A percentile compares a stretch with the other conserved stretches of the same genome.
Conservation (phyloP, 2,797 vertebrate genomes). For the Otus scops region DNA sequence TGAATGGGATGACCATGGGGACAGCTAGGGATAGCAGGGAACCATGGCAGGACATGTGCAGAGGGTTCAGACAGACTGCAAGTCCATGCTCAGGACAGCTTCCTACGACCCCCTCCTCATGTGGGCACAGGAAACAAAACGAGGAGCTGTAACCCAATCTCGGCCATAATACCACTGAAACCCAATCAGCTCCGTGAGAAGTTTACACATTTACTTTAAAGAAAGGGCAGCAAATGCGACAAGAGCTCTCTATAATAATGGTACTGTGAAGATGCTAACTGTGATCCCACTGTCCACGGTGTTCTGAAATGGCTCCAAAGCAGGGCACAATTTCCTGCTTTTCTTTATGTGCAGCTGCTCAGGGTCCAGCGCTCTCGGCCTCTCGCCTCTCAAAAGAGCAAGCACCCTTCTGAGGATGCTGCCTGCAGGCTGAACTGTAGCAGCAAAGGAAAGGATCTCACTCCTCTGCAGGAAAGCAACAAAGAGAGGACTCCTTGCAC, state of each 20-base stretch:
- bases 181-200: background rate
- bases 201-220: background rate
- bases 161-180: background rate
- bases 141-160: background rate
- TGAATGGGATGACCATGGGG: background rate
- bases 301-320: background rate
- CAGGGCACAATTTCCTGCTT: background rate
- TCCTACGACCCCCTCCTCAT: background rate
- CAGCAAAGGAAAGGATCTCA: background rate
- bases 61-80: background rate
- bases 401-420: background rate
- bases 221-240: background rate
- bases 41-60: background rate
- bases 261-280: background rate
- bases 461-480: background rate
- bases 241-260: background rate
- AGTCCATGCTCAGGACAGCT: background rate
- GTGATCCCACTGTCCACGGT: background rate
- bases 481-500: background rate
- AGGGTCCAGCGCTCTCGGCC: accelerated
- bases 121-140: background rate
- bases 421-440: background rate
- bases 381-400: background rate
- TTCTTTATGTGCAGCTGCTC: background rate
- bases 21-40: background rate